Percentiles rank a stretch among this genome's conserved stretches.
phyloP scores from a whole-genome alignment of 2,797 vertebrate genomes.

The Etheostoma perlongum region DNA sequence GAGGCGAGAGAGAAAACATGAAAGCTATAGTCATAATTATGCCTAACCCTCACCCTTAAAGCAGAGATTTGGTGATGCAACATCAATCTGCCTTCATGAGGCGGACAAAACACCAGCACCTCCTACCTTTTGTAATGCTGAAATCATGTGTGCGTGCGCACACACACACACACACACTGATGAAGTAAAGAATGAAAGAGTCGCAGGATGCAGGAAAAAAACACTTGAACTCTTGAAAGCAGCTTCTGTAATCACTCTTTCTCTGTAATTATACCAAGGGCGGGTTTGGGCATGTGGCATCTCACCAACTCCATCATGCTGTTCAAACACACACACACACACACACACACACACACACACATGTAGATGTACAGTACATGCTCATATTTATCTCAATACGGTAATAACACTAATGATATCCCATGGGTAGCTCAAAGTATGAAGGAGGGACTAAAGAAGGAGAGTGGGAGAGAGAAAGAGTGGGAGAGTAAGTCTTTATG shows the following conservation, averaged over 20 bases:
- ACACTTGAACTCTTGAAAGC: constrained; percentile 41
- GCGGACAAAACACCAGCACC: constrained; percentile 39
- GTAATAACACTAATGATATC: constrained; percentile 81
- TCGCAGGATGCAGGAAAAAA: background rate
- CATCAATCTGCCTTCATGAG: constrained; percentile 42
- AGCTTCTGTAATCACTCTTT: constrained; percentile 34
- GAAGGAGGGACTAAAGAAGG: constrained; percentile 59
- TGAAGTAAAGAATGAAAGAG: constrained; percentile 8
- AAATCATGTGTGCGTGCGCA: background rate
- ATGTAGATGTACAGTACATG: constrained; percentile 6
- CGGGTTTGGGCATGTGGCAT: constrained; percentile 47
- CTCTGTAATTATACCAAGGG: constrained; percentile 39
- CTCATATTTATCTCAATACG: constrained; percentile 62
- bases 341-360: constrained; percentile 30
- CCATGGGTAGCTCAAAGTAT: constrained; percentile 69
- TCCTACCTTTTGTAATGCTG: constrained; percentile 20
- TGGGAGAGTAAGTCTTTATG: constrained; percentile 72
- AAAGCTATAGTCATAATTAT: constrained; percentile 70
- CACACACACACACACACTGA: background rate
- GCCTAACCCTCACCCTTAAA: constrained; percentile 63
- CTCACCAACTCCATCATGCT: constrained; percentile 31
- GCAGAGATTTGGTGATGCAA: constrained; percentile 70
- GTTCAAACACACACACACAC: constrained; percentile 19
- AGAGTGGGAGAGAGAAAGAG: constrained; percentile 61
- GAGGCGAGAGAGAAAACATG: constrained; percentile 61